Evolutionary conservation across 64 coral and sea anemone genomes (phyloP), one percentile per base, ranked within the genome.

Genomic region (Dendrophyllia cribrosa): DNA sequence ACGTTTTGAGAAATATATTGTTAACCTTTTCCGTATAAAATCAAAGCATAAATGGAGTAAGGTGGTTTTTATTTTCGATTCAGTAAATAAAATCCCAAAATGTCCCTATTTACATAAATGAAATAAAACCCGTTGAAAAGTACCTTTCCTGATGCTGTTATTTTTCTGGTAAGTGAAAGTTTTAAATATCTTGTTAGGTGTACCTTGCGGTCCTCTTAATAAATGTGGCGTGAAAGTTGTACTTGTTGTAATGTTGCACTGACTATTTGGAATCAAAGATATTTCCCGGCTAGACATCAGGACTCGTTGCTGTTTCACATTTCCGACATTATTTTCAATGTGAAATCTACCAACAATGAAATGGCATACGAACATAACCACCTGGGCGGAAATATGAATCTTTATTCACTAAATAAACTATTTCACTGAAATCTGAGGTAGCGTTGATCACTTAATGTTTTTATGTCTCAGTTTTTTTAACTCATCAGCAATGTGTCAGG

Each of bases 291-390:
- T 6, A 86, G 80, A 46, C 58, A 14, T 65, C 58, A 34, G 4
- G 58, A 12, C 59, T 65, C 58, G 20, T 10, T 73, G 20, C n/a
- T 51, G 68, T 73, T 72, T 61, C 45, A 2, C 17, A 61, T 75
- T 67, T 85, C 82, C 43, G n/a, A 67, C 60, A 85, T 65, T 70
- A 23, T 16, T 16, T 82, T 82, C 8, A 22, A 26, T 67, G 13
- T 48, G 9, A 67, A 67, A 68, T 85, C 48, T 43, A 43, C 21
- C 55, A 51, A 58, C 55, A 14, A 22, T 25, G 13, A 79, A 59
- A 79, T 16, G 22, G 21, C 56, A 43, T 79, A 59, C 26, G 59
- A 79, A 59, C 77, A 21, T 60, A 59, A 59, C 59, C 59, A 59
- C 22, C 8, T n/a, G 3, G 2, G n/a, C 9, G 51, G n/a, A 77